A percentile compares a stretch with the other conserved stretches of the same genome.
These are phyloP conservation scores for Flexamia atlantica DNA, from an alignment of 2,888 invertebrate genomes.

Conservation along the genomic window DNA sequence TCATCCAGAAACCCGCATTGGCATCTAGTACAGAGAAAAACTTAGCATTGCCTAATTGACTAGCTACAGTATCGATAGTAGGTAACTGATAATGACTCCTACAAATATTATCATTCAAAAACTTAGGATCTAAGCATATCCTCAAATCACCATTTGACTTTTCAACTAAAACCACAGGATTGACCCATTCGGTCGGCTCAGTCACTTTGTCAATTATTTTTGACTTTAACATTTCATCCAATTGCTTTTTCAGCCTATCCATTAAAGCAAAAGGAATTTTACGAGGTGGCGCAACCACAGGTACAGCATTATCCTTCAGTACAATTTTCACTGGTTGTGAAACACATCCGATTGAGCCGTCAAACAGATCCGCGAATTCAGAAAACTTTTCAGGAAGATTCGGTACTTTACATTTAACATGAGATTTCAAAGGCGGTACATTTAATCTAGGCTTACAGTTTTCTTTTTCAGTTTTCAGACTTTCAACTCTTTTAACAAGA, in stretches of 20 bases:
- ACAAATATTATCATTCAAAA: conserved; percentile 72
- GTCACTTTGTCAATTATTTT: conserved; percentile 72
- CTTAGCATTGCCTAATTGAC: conserved; percentile 68
- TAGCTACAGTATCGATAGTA: conserved; percentile 69
- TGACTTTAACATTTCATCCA: conserved; percentile 66
- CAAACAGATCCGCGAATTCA: conserved; percentile 10
- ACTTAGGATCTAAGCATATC: conserved; percentile 72
- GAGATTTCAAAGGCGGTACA: not conserved
- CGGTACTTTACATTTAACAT: not conserved
- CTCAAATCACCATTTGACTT: conserved; percentile 69
- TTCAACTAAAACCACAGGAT: conserved; percentile 70
- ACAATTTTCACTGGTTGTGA: conserved; percentile 68
- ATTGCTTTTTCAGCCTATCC: conserved; percentile 66
- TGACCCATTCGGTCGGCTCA: conserved; percentile 72
- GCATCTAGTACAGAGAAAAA: conserved; percentile 70
- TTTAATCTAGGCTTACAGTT: conserved; percentile 8
- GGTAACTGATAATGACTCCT: conserved; percentile 69
- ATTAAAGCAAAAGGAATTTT: conserved; percentile 65
- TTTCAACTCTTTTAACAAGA: conserved; percentile 1
- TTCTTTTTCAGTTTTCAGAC: not conserved
- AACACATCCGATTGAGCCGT: conserved; percentile 64
- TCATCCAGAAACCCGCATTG: conserved; percentile 69
- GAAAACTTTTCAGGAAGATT: not conserved
- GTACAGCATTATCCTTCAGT: conserved; percentile 66
- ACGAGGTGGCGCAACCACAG: conserved; percentile 64